Evolutionary conservation across 1,140 invertebrate species (phyloP).

Genomic region (Asobara japonica): DNA sequence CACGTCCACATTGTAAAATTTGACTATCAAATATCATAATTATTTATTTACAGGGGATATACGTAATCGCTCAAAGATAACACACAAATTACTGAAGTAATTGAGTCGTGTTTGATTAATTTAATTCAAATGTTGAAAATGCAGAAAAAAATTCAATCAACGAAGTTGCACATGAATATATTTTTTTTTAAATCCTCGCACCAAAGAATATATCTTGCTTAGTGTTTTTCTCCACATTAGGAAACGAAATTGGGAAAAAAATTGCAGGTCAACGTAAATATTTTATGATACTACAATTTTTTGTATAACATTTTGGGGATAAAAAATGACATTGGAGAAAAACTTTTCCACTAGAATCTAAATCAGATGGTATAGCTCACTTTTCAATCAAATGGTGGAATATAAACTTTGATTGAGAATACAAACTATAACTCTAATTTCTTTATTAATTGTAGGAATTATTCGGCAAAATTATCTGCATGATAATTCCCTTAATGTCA

Average conservation of each 20-base stretch:
- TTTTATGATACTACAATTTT: background rate
- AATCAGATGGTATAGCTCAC: background rate
- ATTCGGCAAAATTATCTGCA: conserved; percentile 16
- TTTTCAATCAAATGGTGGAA: background rate
- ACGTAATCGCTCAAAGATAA: conserved; percentile 20
- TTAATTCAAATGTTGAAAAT: conserved; percentile 15
- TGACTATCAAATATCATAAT: background rate
- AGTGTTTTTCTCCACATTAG: background rate
- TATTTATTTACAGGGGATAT: background rate
- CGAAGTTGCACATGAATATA: conserved; percentile 26
- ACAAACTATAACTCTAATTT: background rate
- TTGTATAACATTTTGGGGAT: background rate
- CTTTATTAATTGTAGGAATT: background rate
- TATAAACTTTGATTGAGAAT: background rate
- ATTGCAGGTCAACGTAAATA: background rate
- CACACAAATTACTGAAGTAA: conserved; percentile 4
- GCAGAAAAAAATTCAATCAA: conserved; percentile 26
- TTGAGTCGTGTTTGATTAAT: background rate
- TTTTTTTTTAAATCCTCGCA: conserved; percentile 21
- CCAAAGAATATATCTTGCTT: conserved; percentile 26
- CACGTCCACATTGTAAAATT: background rate
- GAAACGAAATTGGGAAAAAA: background rate
- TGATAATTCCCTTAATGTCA: background rate
- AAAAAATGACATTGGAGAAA: background rate
- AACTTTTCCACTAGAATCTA: background rate